Conservation (phyloP, 2,888 invertebrate species). For the Liopterus haemorrhoidalis region DNA sequence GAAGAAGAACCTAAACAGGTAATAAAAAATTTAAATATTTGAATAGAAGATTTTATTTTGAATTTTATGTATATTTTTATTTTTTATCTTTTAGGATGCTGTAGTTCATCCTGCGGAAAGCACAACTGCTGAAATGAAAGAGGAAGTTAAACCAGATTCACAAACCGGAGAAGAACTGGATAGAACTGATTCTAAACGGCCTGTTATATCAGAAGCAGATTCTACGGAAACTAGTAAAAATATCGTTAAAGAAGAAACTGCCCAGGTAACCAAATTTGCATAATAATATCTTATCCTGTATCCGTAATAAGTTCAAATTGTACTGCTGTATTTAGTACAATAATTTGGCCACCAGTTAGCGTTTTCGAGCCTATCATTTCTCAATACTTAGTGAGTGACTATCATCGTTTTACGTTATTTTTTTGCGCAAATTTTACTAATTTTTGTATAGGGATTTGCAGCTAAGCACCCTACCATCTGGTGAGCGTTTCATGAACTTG, state of each 20-base stretch:
- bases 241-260: constrained; percentile 14
- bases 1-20: background rate
- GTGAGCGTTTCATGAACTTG: too few relatives aligned
- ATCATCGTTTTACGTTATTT: too few relatives aligned
- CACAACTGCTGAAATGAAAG: constrained; percentile 22
- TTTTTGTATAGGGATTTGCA: too few relatives aligned
- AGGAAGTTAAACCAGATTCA: constrained; percentile 15
- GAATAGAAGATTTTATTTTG: constrained; percentile 6
- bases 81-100: constrained; percentile 15
- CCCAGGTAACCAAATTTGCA: constrained; percentile 1
- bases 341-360: too few relatives aligned
- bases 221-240: constrained; percentile 42
- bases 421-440: too few relatives aligned
- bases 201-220: constrained; percentile 46
- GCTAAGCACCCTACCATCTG: too few relatives aligned
- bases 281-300: too few relatives aligned
- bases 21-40: constrained; percentile 9
- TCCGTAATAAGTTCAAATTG: too few relatives aligned
- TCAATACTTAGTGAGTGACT: too few relatives aligned
- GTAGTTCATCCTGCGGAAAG: constrained; percentile 22
- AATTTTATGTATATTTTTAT: constrained; percentile 1
- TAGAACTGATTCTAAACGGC: constrained; percentile 36
- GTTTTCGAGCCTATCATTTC: too few relatives aligned
- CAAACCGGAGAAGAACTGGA: constrained; percentile 30
- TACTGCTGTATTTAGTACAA: too few relatives aligned